Conservation (phyloP, 2,797 vertebrate genomes). For the Heterohyrax brucei region DNA sequence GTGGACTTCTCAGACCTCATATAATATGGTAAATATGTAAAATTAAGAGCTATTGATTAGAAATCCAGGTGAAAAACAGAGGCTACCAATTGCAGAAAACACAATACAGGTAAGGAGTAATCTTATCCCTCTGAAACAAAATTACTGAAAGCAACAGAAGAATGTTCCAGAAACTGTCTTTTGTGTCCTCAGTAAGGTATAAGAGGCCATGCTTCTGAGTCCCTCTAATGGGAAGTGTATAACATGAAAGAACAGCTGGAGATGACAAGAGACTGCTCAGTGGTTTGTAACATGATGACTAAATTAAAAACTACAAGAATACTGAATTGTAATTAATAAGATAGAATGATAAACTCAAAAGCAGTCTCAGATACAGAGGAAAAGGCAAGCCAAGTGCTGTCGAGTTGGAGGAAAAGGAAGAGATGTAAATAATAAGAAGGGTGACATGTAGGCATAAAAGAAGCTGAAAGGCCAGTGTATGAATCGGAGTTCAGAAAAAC, state of each 20-base stretch:
- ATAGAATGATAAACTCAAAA: neutral
- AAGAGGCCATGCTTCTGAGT: neutral
- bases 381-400: neutral
- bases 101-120: neutral
- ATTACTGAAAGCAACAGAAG: neutral
- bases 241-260: neutral
- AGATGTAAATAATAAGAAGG: neutral
- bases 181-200: neutral
- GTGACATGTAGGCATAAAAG: neutral
- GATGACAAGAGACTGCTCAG: neutral
- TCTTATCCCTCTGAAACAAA: constrained; percentile 25
- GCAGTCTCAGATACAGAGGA: neutral
- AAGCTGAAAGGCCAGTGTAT: neutral
- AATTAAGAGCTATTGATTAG: neutral
- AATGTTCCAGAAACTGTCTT: neutral
- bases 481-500: neutral
- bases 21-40: neutral
- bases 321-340: neutral
- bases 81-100: neutral
- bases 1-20: too few species aligned
- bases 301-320: neutral
- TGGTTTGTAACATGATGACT: neutral
- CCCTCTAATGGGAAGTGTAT: neutral
- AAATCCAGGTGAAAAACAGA: neutral
- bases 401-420: neutral